phyloP scores from a whole-genome alignment of 2,888 invertebrate species.

The Melangyna quadrimaculata region DNA sequence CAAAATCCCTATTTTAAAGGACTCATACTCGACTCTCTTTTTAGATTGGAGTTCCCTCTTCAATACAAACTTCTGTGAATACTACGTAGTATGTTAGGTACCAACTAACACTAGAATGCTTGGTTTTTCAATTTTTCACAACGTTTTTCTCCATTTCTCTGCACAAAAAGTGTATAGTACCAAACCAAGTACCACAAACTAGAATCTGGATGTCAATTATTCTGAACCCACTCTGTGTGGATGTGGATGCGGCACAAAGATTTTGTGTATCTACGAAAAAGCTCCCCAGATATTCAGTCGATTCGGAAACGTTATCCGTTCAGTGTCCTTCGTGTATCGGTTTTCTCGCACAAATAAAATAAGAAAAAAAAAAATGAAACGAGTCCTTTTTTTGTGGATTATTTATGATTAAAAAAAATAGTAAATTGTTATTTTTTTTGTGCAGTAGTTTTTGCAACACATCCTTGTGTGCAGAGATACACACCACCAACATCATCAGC shows the following conservation, averaged over 20 bases:
- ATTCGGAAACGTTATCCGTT: slow-evolving; percentile 72
- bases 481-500: neutral
- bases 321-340: slow-evolving; percentile 68
- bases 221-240: slow-evolving; percentile 5
- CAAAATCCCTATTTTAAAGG: neutral
- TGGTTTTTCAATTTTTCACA: neutral
- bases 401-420: neutral
- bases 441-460: neutral
- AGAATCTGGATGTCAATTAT: slow-evolving; percentile 61
- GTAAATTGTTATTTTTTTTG: neutral
- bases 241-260: slow-evolving; percentile 56
- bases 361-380: slow-evolving; percentile 7
- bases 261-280: slow-evolving; percentile 72
- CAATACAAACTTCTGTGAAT: neutral
- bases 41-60: neutral
- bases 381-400: neutral
- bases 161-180: slow-evolving; percentile 20
- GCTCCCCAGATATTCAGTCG: slow-evolving; percentile 70
- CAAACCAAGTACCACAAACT: slow-evolving; percentile 32
- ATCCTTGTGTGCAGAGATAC: neutral
- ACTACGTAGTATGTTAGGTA: neutral
- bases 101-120: neutral
- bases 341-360: neutral
- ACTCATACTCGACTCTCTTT: slow-evolving; percentile 6
- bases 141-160: slow-evolving; percentile 41